Evolutionary conservation across 1,140 invertebrate species (phyloP), one percentile per base, ranked within the genome.

Genomic region (Drosophila novamexicana): DNA sequence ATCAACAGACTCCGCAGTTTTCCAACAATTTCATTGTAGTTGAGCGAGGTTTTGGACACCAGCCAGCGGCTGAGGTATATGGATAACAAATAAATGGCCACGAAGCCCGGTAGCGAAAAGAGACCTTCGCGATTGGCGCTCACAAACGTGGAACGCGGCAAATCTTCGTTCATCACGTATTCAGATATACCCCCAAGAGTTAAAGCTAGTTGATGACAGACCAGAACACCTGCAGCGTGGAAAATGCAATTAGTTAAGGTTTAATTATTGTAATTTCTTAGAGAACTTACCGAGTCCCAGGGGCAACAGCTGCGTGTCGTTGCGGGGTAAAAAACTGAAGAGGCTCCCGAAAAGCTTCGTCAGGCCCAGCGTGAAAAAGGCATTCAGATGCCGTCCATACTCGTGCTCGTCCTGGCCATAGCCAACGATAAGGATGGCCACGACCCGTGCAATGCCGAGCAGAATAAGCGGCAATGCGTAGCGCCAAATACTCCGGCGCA

Each of bases 381-480:
- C 99, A 92, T 99, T 99, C 97, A 98, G 98, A 93, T 99, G 98
- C 7, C 96, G 93, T 0, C 98, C 98, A 94, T 99, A 99, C 90
- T 99, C 98, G 12, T 96, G 95, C 0, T 97, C 94, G 92, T 98
- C 96, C 85, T 96, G 95, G 52, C 98, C 96, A 93, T 99, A 99
- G 56, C 96, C 94, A 2, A 95, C 85, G 57, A 94, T 88, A 86
- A 95, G 94, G 4, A 96, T 93, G 6, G 94, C 91, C 7, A 95
- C 49, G 54, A 94, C 95, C 79, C 98, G 94, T 0, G 93, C 91
- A 6, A 97, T 57, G 8, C 98, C 98, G 12, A 99, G 83, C 1
- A 95, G 59, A 5, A 97, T 70, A 14, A 97, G 86, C 10, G 95
- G 94, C 45, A 42, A 93, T 44, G 37, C 91, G 81, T 77, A 85